phyloP scores from a whole-genome alignment of 2,797 vertebrate species.

The Sphaeramia orbicularis region DNA sequence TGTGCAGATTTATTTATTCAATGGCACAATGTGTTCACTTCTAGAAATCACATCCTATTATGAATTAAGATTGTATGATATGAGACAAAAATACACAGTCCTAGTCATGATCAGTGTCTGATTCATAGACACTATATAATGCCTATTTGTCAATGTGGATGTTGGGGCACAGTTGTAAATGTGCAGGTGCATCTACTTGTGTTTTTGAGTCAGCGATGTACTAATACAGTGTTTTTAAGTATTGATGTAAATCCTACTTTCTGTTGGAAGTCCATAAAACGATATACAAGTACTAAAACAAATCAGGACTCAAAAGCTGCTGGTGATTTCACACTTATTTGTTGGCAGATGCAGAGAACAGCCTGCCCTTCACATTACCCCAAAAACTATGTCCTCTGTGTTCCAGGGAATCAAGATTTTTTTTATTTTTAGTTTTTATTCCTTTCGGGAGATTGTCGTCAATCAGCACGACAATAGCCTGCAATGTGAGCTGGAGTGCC shows the following conservation, averaged over 20 bases:
- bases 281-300: conserved; percentile 26
- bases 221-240: not conserved
- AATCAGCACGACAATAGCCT: not conserved
- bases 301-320: conserved; percentile 15
- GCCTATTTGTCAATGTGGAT: too few species aligned
- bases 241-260: conserved; percentile 8
- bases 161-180: too few species aligned
- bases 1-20: too few species aligned
- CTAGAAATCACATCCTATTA: too few species aligned
- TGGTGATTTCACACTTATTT: conserved; percentile 42
- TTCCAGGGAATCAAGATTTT: conserved; percentile 6
- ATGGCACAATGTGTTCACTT: too few species aligned
- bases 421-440: not conserved
- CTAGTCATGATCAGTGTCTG: too few species aligned
- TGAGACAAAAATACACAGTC: too few species aligned
- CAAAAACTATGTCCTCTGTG: conserved; percentile 5
- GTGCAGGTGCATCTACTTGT: too few species aligned
- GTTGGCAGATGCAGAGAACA: conserved; percentile 33
- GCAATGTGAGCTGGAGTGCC: not conserved
- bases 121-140: too few species aligned
- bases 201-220: too few species aligned
- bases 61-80: too few species aligned
- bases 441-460: not conserved
- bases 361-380: conserved; percentile 26
- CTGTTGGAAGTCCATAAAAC: conserved; percentile 28